Evolutionary conservation across 2,888 invertebrate genomes (phyloP).

Genomic region (Mystacides longicornis): DNA sequence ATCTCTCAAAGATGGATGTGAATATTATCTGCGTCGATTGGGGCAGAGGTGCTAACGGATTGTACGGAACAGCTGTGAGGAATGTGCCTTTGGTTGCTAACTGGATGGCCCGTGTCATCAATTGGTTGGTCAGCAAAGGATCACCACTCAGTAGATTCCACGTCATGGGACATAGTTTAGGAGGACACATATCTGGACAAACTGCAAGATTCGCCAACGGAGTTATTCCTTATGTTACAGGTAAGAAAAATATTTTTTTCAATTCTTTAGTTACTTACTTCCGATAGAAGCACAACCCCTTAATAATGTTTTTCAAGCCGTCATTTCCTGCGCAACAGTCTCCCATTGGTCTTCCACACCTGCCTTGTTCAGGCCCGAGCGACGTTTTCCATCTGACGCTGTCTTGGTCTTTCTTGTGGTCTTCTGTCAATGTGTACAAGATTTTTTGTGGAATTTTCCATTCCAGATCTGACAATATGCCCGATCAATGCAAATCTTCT

Average conservation of each 20-base stretch:
- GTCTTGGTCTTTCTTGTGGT: too few relatives aligned
- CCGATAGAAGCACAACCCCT: too few relatives aligned
- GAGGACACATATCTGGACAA: slow-evolving; percentile 18
- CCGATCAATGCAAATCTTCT: too few relatives aligned
- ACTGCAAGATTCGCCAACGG: slow-evolving; percentile 14
- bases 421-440: too few relatives aligned
- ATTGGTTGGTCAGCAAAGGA: slow-evolving; percentile 14
- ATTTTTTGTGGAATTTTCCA: too few relatives aligned
- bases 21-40: slow-evolving; percentile 18
- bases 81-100: slow-evolving; percentile 15
- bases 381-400: too few relatives aligned
- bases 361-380: too few relatives aligned
- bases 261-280: not conserved
- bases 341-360: too few relatives aligned
- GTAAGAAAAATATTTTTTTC: slow-evolving; percentile 4
- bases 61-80: slow-evolving; percentile 13
- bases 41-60: slow-evolving; percentile 11
- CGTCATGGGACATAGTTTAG: slow-evolving; percentile 20
- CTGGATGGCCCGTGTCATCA: slow-evolving; percentile 10
- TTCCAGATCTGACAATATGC: too few relatives aligned
- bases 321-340: too few relatives aligned
- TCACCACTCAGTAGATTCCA: slow-evolving; percentile 11
- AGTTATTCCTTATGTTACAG: slow-evolving; percentile 15
- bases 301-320: too few relatives aligned
- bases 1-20: slow-evolving; percentile 10